A percentile compares a stretch with the other conserved stretches of the same genome.
These are phyloP conservation scores for Zaprionus camerounensis DNA, from an alignment of 1,140 invertebrate genomes.

Conservation along the genomic window DNA sequence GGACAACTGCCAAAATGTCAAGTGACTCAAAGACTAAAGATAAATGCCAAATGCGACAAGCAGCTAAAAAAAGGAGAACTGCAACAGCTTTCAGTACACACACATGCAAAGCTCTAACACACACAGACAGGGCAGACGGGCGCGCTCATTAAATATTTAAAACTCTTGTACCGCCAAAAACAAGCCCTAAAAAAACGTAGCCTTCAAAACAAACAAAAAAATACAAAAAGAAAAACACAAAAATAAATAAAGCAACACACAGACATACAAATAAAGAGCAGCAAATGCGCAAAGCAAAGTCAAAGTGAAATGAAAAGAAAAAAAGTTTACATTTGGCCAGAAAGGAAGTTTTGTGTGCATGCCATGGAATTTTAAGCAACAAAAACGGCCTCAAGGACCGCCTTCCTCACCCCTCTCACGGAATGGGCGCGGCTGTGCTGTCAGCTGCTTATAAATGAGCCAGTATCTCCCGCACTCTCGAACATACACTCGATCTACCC, in stretches of 20 bases:
- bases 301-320: conserved; percentile 14
- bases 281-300: conserved; percentile 26
- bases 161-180: conserved; percentile 51
- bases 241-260: conserved; percentile 24
- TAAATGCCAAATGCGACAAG: conserved; percentile 41
- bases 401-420: neutral
- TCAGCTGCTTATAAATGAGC: conserved; percentile 59
- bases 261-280: conserved; percentile 3
- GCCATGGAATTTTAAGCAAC: conserved; percentile 47
- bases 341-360: conserved; percentile 48
- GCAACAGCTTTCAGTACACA: conserved; percentile 38
- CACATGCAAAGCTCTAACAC: conserved; percentile 12
- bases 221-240: conserved; percentile 10
- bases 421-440: conserved; percentile 44
- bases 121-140: conserved; percentile 21
- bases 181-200: conserved; percentile 38
- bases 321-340: conserved; percentile 46
- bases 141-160: conserved; percentile 65
- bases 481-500: neutral
- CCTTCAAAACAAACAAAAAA: conserved; percentile 9
- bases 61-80: conserved; percentile 11
- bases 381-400: conserved; percentile 41
- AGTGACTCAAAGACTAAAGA: conserved; percentile 34
- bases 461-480: conserved; percentile 1
- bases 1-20: conserved; percentile 44